phyloP scores from a whole-genome alignment of 2,888 invertebrate genomes.

The Mythimna vitellina region DNA sequence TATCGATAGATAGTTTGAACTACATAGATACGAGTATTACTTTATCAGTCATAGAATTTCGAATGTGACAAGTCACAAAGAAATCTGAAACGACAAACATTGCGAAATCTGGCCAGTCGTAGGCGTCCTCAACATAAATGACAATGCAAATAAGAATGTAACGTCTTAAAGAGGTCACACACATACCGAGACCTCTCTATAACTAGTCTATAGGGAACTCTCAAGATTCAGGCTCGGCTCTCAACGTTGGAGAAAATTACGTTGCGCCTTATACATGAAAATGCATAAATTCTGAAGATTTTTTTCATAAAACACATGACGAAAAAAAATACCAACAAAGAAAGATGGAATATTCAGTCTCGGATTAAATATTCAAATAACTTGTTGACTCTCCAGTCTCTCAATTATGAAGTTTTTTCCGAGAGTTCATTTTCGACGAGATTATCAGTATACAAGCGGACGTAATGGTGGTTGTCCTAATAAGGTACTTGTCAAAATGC shows the following conservation, averaged over 20 bases:
- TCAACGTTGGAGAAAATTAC: conserved; percentile 33
- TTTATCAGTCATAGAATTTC: conserved; percentile 39
- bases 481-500: conserved; percentile 70
- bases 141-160: conserved; percentile 22
- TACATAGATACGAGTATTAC: conserved; percentile 48
- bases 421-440: conserved; percentile 31
- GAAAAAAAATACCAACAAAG: background rate
- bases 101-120: conserved; percentile 4
- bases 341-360: background rate
- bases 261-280: conserved; percentile 5
- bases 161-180: conserved; percentile 39
- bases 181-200: conserved; percentile 35
- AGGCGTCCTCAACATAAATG: conserved; percentile 4
- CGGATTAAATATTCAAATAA: conserved; percentile 28
- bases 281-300: conserved; percentile 11
- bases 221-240: conserved; percentile 34
- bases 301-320: conserved; percentile 6
- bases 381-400: conserved; percentile 42
- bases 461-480: conserved; percentile 46
- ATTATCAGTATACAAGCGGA: conserved; percentile 39
- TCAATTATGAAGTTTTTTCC: conserved; percentile 25
- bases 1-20: conserved; percentile 44
- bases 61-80: conserved; percentile 9
- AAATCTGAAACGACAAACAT: conserved; percentile 9
- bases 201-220: conserved; percentile 43